Base-by-base conservation (phyloP, 2,888 invertebrate genomes). In the Amblyjoppa proteus region DNA sequence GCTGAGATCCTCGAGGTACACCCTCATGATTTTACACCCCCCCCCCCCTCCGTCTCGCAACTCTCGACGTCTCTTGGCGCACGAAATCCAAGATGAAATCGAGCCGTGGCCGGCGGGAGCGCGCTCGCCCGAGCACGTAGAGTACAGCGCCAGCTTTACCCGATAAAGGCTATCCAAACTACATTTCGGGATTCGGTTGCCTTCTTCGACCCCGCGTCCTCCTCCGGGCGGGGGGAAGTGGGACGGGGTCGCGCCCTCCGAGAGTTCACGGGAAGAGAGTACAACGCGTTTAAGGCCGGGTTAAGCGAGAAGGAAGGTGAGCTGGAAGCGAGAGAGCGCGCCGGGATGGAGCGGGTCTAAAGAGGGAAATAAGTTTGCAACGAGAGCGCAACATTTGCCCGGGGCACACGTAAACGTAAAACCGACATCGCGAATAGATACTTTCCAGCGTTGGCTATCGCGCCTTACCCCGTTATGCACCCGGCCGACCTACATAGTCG, bases 81-180 rank as follows among this genome's bases (percentile, higher is more conserved):
- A 28, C 78, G 68, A 75, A 83, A 83, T 79, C 74, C 83, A 61
- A 83, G 74, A 80, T 83, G 83, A 83, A 83, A 83, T 83, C 81
- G 84, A 69, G 64, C 75, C 69, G 58, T 78, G 79, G 79, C 80
- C 53, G 53, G 74, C 74, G 28, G 56, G 25, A 68, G 74, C 45
- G 68, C 41, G 56, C 13, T 56, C 66, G 69, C 66, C 56, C 38
- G 58, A 75, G 81, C 81, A 79, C 79, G 79, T 79, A 79, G 64
- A 45, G 64, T 71, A 71, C 64, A 71, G 71, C 45, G 73, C 61
- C 69, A 68, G 84, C 70, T 84, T 75, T 84, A n/a, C 34, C 75
- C 84, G 84, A 84, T 84, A 84, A 76, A 79, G 75, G 84, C 75
- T 84, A 84, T 84, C 84, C 81, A 80, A 84, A 84, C 84, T 84